Evolutionary conservation across 30 jellyfish, hydroid and myxozoan genomes (phyloP).

Genomic region (Aurelia sp.): DNA sequence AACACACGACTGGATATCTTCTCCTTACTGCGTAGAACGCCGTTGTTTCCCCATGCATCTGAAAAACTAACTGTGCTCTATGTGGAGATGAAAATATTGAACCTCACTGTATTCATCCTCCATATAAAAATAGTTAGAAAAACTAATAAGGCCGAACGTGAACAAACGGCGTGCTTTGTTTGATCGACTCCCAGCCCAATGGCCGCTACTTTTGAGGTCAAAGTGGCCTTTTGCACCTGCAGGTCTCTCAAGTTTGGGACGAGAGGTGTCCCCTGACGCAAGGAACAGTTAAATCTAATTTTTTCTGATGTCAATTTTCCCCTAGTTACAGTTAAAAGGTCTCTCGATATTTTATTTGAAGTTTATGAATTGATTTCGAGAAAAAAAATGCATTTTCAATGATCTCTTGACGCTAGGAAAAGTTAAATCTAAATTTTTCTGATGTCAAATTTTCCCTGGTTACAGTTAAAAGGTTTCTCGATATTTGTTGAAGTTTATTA

Average conservation of each 20-base stretch:
- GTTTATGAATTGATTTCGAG: too few relatives aligned
- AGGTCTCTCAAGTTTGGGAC: background rate
- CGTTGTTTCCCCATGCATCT: constrained; percentile 76
- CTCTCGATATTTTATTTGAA: too few relatives aligned
- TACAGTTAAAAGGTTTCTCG: too few relatives aligned
- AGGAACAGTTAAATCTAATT: too few relatives aligned
- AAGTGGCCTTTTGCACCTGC: background rate
- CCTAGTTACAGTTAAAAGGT: too few relatives aligned
- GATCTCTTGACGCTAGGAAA: too few relatives aligned
- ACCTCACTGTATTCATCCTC: constrained; percentile 49
- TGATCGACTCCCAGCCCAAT: constrained; percentile 38
- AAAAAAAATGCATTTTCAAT: too few relatives aligned
- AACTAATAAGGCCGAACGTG: constrained; percentile 72
- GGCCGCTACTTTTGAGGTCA: constrained; percentile 23
- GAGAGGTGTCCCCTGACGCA: too few relatives aligned
- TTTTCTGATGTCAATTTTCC: too few relatives aligned
- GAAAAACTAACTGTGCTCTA: constrained; percentile 64
- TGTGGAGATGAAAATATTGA: constrained; percentile 62
- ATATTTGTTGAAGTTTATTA: too few relatives aligned
- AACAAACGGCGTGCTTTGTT: constrained; percentile 64
- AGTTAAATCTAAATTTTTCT: too few relatives aligned
- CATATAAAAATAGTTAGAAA: constrained; percentile 77
- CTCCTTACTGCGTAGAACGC: constrained; percentile 63
- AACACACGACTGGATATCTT: constrained; percentile 65
- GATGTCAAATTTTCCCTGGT: too few relatives aligned